phyloP scores from a whole-genome alignment of 1,140 invertebrate genomes.

The Drosophila biarmipes region DNA sequence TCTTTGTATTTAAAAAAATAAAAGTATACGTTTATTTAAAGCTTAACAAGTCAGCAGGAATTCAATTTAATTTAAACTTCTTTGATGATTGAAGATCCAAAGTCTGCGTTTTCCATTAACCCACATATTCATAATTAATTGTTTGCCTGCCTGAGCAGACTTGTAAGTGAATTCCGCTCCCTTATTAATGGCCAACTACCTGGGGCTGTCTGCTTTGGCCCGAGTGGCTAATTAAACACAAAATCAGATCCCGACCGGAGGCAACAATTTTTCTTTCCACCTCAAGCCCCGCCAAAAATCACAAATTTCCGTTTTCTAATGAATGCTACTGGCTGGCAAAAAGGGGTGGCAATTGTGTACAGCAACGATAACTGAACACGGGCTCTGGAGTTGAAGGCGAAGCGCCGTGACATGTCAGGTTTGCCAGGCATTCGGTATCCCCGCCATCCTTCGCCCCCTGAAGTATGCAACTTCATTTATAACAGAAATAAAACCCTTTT shows the following conservation, averaged over 20 bases:
- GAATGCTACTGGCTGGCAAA: conserved; percentile 37
- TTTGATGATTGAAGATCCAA: too few relatives aligned
- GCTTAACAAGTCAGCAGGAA: too few relatives aligned
- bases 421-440: conserved; percentile 21
- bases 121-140: conserved; percentile 47
- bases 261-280: conserved; percentile 47
- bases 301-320: conserved; percentile 81
- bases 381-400: conserved; percentile 37
- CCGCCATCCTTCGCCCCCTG: neutral
- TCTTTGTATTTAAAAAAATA: neutral
- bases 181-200: conserved; percentile 43
- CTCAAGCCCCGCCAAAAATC: conserved; percentile 68
- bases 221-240: conserved; percentile 57
- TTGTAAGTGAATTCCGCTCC: conserved; percentile 46
- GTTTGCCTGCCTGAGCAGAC: conserved; percentile 23
- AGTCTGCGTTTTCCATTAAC: conserved; percentile 7
- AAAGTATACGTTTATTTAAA: too few relatives aligned
- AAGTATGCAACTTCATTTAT: conserved; percentile 78
- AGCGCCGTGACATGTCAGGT: conserved; percentile 73
- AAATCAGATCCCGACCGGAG: conserved; percentile 45
- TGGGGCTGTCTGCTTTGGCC: conserved; percentile 41
- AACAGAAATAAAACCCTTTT: conserved; percentile 69
- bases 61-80: too few relatives aligned
- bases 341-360: conserved; percentile 22
- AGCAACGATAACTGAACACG: conserved; percentile 62